Evolutionary conservation across 2,797 vertebrate species (phyloP), one percentile per base, ranked within the genome.

Genomic region (Rallus crepitans): DNA sequence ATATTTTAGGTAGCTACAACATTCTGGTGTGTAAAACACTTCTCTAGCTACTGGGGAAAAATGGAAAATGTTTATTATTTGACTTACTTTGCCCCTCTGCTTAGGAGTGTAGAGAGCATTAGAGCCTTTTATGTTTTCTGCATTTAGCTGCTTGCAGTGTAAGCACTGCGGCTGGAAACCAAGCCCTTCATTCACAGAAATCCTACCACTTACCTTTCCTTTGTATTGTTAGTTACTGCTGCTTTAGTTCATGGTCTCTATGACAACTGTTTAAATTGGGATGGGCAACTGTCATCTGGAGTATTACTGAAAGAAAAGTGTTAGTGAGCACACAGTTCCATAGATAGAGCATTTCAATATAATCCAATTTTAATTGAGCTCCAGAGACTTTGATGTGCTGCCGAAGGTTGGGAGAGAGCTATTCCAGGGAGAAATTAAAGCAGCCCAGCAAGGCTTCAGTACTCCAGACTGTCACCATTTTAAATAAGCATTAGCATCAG

Each of bases 351-450:
- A 98, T 99, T 99, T 99, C 98, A 98, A 98, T 99, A 98, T 99
- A 99, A 99, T 99, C 99, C 99, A 99, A 98, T 99, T 99, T 99
- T 99, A 99, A 99, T 99, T 99, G 99, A 99, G 98, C 99, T 99
- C 99, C 98, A 98, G 99, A 99, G 99, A 99, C 99, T 99, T 98
- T 98, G 98, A 98, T 98, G 98, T 99, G 99, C 98, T 98, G 98
- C 98, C 87, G 97, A 98, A 99, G 99, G 99, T 99, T 99, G 98
- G 98, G 98, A 98, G 96, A 97, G 98, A 98, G 98, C 98, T 99
- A 99, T 99, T 99, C 99, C 99, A 98, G 98, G 97, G 99, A 99
- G 99, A 99, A 99, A 99, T 99, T 99, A 99, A 99, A 98, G 98
- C 98, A 97, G 98, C 98, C 98, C 87, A 76, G 98, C 98, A 98